Evolutionary conservation across 2,113 vertebrate genomes (phyloP), one percentile per base, ranked within the genome.

Genomic region (Charadrius vociferus): DNA sequence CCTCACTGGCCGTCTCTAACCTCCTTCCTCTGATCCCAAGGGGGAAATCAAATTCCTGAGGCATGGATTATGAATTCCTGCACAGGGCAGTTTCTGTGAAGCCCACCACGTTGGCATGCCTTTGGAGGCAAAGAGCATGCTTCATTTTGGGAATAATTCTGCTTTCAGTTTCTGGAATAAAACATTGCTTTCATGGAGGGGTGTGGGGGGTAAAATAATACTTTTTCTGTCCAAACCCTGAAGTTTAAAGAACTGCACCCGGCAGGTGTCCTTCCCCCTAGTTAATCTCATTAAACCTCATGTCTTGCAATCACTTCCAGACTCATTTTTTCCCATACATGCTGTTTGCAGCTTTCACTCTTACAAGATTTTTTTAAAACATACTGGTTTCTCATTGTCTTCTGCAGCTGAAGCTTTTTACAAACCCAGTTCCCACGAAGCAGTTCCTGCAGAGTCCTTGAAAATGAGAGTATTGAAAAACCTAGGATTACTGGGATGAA

Each of bases 31-130:
- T 30, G 34, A 49, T 22, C 26, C n/a, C 36, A 10, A 14, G 1
- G 1, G 15, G 45, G n/a, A 72, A 70, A 84, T 26, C 24, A 2
- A 81, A 75, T 53, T 53, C 32, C 24, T 0, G 1, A 53, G 79
- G 27, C 4, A 4, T n/a, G 4, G 23, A 24, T 29, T 23, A 52
- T 0, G 0, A 32, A 36, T 58, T 85, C 37, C 3, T 4, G 61
- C 37, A n/a, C 0, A 1, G 20, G 55, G 36, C 55, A 29, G 47
- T 13, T 82, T 29, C 45, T 27, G 41, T 62, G 47, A 62, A 90
- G 55, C 55, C 45, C 24, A 74, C n/a, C 9, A 30, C 0, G 2
- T 9, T 14, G 21, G 30, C 41, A 7, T 1, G 9, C 58, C 4
- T 52, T 6, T 12, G 61, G 73, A 75, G 15, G 7, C 12, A 68